phyloP scores from a whole-genome alignment of 2,888 invertebrate genomes.

The Campoletis raptor region DNA sequence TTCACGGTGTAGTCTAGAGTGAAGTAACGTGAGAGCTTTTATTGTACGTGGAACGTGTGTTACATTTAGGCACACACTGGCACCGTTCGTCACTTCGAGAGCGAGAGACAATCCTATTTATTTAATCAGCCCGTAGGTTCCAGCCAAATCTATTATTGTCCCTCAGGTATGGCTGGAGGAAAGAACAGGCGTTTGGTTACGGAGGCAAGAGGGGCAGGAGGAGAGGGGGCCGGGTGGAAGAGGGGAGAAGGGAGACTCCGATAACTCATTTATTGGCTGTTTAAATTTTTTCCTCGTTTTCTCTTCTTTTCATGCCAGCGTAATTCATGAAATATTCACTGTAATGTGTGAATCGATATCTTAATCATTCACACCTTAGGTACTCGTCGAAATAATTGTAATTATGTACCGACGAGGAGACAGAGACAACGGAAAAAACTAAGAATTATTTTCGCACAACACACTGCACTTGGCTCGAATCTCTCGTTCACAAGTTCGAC shows the following conservation, averaged over 20 bases:
- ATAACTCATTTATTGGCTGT: constrained; percentile 50
- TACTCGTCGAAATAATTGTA: constrained; percentile 54
- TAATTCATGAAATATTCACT: constrained; percentile 10
- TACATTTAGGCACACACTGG: constrained; percentile 73
- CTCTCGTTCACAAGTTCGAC: constrained; percentile 39
- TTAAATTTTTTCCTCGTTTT: constrained; percentile 13
- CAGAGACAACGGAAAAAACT: constrained; percentile 9
- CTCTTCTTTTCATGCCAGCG: neutral
- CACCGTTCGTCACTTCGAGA: constrained; percentile 76
- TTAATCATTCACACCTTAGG: constrained; percentile 66
- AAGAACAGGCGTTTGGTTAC: constrained; percentile 73
- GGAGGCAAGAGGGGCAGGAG: constrained; percentile 14
- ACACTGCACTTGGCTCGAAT: constrained; percentile 37
- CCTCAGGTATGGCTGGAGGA: constrained; percentile 84
- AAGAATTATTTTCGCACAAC: constrained; percentile 25
- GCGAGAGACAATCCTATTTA: constrained; percentile 82
- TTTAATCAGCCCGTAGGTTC: constrained; percentile 85
- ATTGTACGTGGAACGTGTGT: constrained; percentile 70
- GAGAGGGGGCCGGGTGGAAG: constrained; percentile 31
- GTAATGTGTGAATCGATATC: constrained; percentile 30
- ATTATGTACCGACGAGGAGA: constrained; percentile 41
- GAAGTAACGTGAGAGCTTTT: constrained; percentile 57
- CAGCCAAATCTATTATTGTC: constrained; percentile 85
- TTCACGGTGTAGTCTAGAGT: constrained; percentile 61
- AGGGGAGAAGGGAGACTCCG: constrained; percentile 41